Evolutionary conservation across 1,140 invertebrate genomes (phyloP), one percentile per base, ranked within the genome.

Genomic region (Drosophila tropicalis): DNA sequence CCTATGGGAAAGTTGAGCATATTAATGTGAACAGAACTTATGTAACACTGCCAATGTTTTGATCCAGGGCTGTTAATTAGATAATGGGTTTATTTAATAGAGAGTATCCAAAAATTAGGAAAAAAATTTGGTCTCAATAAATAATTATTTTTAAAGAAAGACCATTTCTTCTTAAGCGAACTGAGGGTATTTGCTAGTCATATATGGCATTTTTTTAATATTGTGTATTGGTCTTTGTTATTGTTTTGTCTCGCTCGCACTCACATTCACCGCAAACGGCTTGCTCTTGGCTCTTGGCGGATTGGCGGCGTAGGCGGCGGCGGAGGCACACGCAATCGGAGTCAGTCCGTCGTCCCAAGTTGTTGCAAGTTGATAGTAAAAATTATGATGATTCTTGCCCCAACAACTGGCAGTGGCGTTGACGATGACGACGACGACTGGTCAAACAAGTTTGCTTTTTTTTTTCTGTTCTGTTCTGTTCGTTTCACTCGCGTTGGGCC

Each of bases 281-380:
- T 60, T 12, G 19, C 41, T 51, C 19, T 62, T 65, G 57, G 39
- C 17, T 51, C 17, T 51, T 51, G 41, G 10, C 36, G 36, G 47
- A 19, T 41, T 67, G 55, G 64, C 40, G 62, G 83, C 80, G 83
- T 87, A 81, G 83, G 83, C 60, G 83, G 76, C 29, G 62, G 64
- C 66, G 34, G 69, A 70, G 83, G 79, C 79, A 80, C 76, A 87
- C 76, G 84, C 83, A 87, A 86, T 86, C 82, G 79, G 66, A 25
- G 68, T 34, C 51, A 58, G 72, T 58, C 60, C 70, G 79, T 71
- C 62, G 71, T 86, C 79, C 79, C 72, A 76, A 19, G 17, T 87
- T 83, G 83, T 87, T 83, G 84, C 84, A 87, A 87, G 83, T 87
- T 87, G 83, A 86, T 86, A 86, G 83, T 86, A 87, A 87, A 86